phyloP scores from a whole-genome alignment of 2,888 invertebrate genomes.

The Lasioglossum villosulum region DNA sequence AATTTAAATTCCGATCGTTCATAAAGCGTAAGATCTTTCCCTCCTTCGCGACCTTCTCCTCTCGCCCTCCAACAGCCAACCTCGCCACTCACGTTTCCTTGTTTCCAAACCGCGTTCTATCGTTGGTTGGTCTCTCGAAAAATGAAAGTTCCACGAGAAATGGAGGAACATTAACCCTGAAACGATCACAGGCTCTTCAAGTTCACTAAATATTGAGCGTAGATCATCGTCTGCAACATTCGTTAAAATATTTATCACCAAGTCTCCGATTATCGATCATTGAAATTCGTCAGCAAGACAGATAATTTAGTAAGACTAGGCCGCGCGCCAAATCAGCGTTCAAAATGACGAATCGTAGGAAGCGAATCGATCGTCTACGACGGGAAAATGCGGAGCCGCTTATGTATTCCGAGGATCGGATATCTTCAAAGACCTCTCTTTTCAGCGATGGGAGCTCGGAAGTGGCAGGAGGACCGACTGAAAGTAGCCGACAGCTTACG shows the following conservation, averaged over 20 bases:
- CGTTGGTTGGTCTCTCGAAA: slow-evolving; percentile 48
- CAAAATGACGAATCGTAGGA: neutral
- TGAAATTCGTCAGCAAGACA: neutral
- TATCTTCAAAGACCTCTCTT: slow-evolving; percentile 19
- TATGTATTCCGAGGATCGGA: slow-evolving; percentile 23
- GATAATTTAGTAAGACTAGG: neutral
- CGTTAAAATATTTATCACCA: neutral
- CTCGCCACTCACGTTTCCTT: slow-evolving; percentile 8
- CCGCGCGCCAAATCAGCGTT: neutral
- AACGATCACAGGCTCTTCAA: neutral
- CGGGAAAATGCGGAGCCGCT: slow-evolving; percentile 4
- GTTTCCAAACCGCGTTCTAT: slow-evolving; percentile 47
- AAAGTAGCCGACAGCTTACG: slow-evolving; percentile 30
- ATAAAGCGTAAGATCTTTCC: slow-evolving; percentile 75
- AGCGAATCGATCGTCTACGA: slow-evolving; percentile 1
- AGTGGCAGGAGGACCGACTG: slow-evolving; percentile 30
- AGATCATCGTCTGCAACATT: neutral
- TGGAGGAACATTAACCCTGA: neutral
- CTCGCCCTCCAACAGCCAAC: slow-evolving; percentile 30
- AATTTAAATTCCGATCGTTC: slow-evolving; percentile 80
- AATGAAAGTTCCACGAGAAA: slow-evolving; percentile 43
- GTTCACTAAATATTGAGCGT: neutral
- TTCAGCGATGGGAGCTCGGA: slow-evolving; percentile 19
- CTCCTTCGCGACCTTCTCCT: slow-evolving; percentile 18
- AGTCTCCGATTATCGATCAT: neutral